A percentile compares a stretch with the other conserved stretches of the same genome.
Conservation (phyloP, 2,797 vertebrate genomes). For the Sarcophilus harrisii region DNA sequence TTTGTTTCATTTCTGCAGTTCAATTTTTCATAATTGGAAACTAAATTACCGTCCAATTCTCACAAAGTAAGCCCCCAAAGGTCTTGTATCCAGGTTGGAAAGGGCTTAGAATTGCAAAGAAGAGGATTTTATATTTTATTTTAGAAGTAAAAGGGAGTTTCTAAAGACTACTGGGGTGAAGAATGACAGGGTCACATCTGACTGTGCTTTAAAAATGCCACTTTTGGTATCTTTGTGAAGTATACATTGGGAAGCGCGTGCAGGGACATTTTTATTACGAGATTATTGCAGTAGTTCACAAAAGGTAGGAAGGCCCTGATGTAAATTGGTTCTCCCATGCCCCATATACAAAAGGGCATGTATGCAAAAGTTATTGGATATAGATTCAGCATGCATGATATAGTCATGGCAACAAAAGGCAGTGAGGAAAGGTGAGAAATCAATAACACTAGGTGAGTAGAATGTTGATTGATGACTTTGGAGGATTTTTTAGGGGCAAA, state of each 20-base stretch:
- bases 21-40: too few relatives aligned
- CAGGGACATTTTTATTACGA: neutral
- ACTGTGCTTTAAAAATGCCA: neutral
- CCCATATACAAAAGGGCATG: neutral
- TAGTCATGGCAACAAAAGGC: neutral
- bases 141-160: neutral
- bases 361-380: neutral
- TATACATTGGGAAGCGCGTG: neutral
- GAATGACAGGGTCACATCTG: neutral
- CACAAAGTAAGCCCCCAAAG: neutral
- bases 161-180: neutral
- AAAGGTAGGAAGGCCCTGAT: neutral
- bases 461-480: too few relatives aligned
- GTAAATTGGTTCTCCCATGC: too few relatives aligned
- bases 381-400: neutral
- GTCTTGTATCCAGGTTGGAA: neutral
- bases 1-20: too few relatives aligned
- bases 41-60: too few relatives aligned
- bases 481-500: too few relatives aligned
- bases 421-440: too few relatives aligned
- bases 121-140: neutral
- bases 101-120: neutral
- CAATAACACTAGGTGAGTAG: too few relatives aligned
- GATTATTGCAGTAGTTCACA: neutral
- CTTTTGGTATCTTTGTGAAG: neutral